Conservation (phyloP, 1,140 invertebrate genomes). For the Pectinophora gossypiella region DNA sequence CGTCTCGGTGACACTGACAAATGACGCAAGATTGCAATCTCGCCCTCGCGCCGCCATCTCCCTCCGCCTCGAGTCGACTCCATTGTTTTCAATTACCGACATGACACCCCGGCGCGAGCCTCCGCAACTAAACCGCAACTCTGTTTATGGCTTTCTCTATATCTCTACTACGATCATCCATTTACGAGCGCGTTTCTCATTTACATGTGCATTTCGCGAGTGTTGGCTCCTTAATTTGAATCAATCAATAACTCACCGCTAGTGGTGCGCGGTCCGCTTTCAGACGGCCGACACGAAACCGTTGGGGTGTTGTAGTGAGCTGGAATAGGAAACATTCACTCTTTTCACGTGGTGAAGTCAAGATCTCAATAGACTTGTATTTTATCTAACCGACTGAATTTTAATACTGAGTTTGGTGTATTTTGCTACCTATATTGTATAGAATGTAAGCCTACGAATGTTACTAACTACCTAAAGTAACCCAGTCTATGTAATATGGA, state of each 20-base stretch:
- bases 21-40: slow-evolving; percentile 71
- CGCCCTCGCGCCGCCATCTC: slow-evolving; percentile 25
- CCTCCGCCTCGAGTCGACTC: slow-evolving; percentile 54
- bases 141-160: slow-evolving; percentile 59
- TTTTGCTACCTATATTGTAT: not conserved
- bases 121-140: slow-evolving; percentile 56
- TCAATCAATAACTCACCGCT: slow-evolving; percentile 49
- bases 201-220: slow-evolving; percentile 37
- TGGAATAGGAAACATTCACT: slow-evolving; percentile 51
- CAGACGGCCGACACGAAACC: slow-evolving; percentile 49
- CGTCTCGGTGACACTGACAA: slow-evolving; percentile 64
- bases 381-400: not conserved
- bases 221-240: slow-evolving; percentile 35
- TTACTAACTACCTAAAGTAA: too few species aligned
- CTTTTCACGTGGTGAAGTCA: slow-evolving; percentile 37
- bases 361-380: not conserved
- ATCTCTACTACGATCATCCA: slow-evolving; percentile 62
- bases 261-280: slow-evolving; percentile 31
- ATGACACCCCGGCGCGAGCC: slow-evolving; percentile 56
- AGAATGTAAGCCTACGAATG: too few species aligned
- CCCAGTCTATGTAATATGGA: too few species aligned
- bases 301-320: slow-evolving; percentile 38
- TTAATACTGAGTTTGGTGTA: not conserved
- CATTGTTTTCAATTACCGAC: slow-evolving; percentile 74
- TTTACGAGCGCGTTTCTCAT: slow-evolving; percentile 50